Evolutionary conservation across 2,888 invertebrate genomes (phyloP).

Genomic region (Epirrhoe alternata): DNA sequence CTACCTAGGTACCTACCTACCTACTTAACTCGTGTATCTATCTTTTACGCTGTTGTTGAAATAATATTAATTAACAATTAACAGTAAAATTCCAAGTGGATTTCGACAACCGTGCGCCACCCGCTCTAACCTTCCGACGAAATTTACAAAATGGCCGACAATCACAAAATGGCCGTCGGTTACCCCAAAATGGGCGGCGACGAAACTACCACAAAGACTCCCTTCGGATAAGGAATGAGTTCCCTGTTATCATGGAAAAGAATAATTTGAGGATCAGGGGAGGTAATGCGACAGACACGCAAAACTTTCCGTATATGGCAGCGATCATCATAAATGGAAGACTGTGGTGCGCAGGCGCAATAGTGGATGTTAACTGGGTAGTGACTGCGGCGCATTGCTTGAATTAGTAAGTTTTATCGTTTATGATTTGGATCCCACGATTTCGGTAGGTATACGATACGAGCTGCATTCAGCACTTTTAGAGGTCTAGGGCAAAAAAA

Average conservation of each 20-base stretch:
- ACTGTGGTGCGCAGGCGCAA: constrained; percentile 76
- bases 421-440: no score
- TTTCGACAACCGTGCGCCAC: constrained; percentile 27
- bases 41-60: no score
- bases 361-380: constrained; percentile 77
- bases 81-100: constrained; percentile 53
- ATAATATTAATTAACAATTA: not conserved
- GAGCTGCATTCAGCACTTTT: no score
- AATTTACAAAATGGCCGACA: constrained; percentile 9
- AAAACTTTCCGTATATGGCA: constrained; percentile 75
- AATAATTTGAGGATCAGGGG: constrained; percentile 56
- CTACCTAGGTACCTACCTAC: no score
- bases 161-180: constrained; percentile 16
- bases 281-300: constrained; percentile 62
- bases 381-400: constrained; percentile 78
- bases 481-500: no score
- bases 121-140: constrained; percentile 10
- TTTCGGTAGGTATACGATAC: no score
- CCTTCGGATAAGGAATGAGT: constrained; percentile 58
- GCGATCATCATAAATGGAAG: constrained; percentile 75
- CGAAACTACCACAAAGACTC: constrained; percentile 36
- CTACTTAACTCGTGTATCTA: no score
- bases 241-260: constrained; percentile 41
- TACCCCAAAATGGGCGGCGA: constrained; percentile 44
- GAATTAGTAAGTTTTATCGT: constrained; percentile 67